Percentiles rank a stretch among this genome's conserved stretches.
Evolutionary conservation across 2,888 invertebrate genomes (phyloP).

Genomic region (Lithophane ornitopus): DNA sequence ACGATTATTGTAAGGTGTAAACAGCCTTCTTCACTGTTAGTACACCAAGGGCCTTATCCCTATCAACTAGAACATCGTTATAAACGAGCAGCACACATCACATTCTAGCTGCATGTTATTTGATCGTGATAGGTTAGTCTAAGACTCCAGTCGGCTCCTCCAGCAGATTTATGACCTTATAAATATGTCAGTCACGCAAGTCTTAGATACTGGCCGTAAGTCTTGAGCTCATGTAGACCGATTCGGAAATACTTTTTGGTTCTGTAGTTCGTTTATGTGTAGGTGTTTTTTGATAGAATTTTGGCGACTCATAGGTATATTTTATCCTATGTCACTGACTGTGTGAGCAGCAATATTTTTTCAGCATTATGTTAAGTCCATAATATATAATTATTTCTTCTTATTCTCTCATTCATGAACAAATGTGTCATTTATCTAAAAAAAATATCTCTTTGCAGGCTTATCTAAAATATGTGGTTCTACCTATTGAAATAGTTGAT

Average conservation of each 20-base stretch:
- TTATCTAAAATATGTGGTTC: neutral
- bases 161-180: constrained; percentile 80
- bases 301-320: neutral
- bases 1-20: neutral
- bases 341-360: neutral
- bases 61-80: constrained; percentile 43
- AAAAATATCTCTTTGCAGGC: neutral
- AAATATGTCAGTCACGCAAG: constrained; percentile 80
- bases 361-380: no score
- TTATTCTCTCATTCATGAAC: neutral
- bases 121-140: constrained; percentile 62
- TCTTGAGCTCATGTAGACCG: constrained; percentile 30
- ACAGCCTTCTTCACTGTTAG: neutral
- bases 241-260: constrained; percentile 20
- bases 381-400: neutral
- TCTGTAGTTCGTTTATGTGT: neutral
- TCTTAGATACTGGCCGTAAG: constrained; percentile 34
- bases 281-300: neutral
- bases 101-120: constrained; percentile 55
- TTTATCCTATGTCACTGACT: neutral
- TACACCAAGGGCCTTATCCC: constrained; percentile 5
- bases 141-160: constrained; percentile 40
- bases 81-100: constrained; percentile 51
- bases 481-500: constrained; percentile 9
- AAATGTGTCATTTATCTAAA: neutral